Conservation (phyloP, 2,113 vertebrate genomes). For the Xyrauchen texanus region DNA sequence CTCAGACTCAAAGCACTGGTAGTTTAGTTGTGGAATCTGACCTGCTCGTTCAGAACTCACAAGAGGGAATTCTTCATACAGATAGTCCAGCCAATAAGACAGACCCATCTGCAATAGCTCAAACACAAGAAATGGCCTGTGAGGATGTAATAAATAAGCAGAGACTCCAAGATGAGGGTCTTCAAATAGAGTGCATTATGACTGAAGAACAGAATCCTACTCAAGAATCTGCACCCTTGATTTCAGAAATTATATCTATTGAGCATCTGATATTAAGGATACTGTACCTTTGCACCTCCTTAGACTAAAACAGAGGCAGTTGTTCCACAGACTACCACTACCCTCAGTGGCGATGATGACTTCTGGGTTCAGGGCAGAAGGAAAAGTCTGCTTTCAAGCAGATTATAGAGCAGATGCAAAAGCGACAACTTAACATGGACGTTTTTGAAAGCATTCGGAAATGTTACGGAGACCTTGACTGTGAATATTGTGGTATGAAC, state of each 20-base stretch:
- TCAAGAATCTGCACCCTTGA: conserved; percentile 1
- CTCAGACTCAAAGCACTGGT: not conserved
- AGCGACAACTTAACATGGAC: conserved; percentile 82
- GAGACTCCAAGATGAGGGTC: not conserved
- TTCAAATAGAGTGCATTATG: not conserved
- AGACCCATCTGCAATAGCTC: not conserved
- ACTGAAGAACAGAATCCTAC: conserved; percentile 2
- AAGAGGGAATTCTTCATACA: conserved; percentile 29
- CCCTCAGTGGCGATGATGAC: conserved; percentile 32
- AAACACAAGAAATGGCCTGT: conserved; percentile 22
- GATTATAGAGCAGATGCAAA: conserved; percentile 87
- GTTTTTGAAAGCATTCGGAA: conserved; percentile 88
- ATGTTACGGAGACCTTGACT: conserved; percentile 93
- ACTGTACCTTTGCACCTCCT: not conserved
- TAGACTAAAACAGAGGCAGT: not conserved
- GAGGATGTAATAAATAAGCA: conserved; percentile 7
- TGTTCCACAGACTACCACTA: conserved; percentile 2
- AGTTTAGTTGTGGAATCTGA: no score
- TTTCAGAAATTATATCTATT: conserved; percentile 15
- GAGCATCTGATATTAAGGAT: conserved; percentile 27
- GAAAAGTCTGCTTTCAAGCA: conserved; percentile 82
- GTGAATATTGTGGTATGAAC: conserved; percentile 97
- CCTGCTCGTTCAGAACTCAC: conserved; percentile 26
- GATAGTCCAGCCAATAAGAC: not conserved
- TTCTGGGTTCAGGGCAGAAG: conserved; percentile 37